Conservation (phyloP, 2,888 invertebrate genomes). For the Trissolcus japonicus region DNA sequence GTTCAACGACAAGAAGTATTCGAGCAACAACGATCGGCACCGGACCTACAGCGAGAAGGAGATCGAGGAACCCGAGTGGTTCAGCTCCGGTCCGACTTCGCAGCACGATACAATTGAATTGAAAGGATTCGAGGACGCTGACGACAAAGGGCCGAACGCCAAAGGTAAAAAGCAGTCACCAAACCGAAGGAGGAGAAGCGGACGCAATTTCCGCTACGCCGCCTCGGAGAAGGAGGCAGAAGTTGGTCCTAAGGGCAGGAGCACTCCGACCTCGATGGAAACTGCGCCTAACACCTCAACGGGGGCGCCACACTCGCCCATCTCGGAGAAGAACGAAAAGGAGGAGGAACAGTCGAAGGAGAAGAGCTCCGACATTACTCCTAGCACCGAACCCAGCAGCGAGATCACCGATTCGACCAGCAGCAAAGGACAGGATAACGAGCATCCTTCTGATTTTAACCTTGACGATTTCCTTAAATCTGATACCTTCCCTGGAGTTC, state of each 20-base stretch:
- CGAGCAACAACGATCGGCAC: slow-evolving; percentile 78
- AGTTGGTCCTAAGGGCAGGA: slow-evolving; percentile 70
- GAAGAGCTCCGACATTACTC: slow-evolving; percentile 60
- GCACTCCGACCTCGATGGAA: slow-evolving; percentile 74
- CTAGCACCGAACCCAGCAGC: slow-evolving; percentile 58
- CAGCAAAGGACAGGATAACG: slow-evolving; percentile 60
- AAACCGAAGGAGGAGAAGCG: slow-evolving; percentile 47
- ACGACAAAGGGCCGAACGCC: slow-evolving; percentile 68
- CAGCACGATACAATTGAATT: slow-evolving; percentile 95
- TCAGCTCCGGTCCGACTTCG: slow-evolving; percentile 91
- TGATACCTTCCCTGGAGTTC: slow-evolving; percentile 86
- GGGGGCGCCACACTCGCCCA: slow-evolving; percentile 72
- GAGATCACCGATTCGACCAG: slow-evolving; percentile 61
- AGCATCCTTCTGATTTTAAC: slow-evolving; percentile 80
- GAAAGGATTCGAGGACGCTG: slow-evolving; percentile 91
- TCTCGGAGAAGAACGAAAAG: slow-evolving; percentile 69
- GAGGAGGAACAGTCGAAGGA: slow-evolving; percentile 59
- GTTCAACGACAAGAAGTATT: slow-evolving; percentile 70
- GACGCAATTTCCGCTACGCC: slow-evolving; percentile 1
- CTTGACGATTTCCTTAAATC: slow-evolving; percentile 91
- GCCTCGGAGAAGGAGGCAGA: slow-evolving; percentile 16
- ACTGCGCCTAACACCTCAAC: slow-evolving; percentile 64
- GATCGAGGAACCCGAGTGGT: slow-evolving; percentile 91
- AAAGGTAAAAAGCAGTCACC: slow-evolving; percentile 70
- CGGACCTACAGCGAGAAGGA: slow-evolving; percentile 78